A percentile compares a stretch with the other conserved stretches of the same genome.
phyloP scores from a whole-genome alignment of 53 echinoderm and acorn worm genomes.

The Echinometra lucunter region DNA sequence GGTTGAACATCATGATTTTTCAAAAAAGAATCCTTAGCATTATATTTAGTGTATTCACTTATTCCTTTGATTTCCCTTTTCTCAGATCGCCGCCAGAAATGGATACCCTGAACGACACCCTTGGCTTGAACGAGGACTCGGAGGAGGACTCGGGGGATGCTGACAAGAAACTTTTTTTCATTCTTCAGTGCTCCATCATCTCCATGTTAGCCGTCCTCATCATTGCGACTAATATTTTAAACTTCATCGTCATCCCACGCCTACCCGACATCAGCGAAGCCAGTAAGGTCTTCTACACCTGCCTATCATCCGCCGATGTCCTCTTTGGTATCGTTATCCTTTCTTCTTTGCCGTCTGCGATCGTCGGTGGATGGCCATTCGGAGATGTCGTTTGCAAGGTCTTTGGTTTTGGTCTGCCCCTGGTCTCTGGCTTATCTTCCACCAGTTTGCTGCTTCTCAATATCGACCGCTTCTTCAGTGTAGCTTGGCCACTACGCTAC shows the following conservation, averaged over 20 bases:
- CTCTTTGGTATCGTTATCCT: constrained; percentile 49
- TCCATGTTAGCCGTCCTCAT: constrained; percentile 56
- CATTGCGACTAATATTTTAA: constrained; percentile 42
- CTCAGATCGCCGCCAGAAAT: not conserved
- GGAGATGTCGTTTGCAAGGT: constrained; percentile 56
- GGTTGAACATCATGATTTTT: no score
- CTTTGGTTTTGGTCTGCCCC: constrained; percentile 60
- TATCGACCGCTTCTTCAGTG: constrained; percentile 85
- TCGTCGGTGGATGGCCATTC: constrained; percentile 50
- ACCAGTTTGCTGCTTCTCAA: constrained; percentile 84
- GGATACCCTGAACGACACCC: not conserved
- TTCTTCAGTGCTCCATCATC: constrained; percentile 32
- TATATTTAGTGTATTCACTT: not conserved
- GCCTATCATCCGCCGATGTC: constrained; percentile 42
- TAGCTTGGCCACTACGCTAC: constrained; percentile 86
- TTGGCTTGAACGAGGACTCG: not conserved
- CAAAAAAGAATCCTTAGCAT: no score
- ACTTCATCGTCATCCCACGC: constrained; percentile 61
- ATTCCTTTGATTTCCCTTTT: not conserved
- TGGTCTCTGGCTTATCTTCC: constrained; percentile 80
- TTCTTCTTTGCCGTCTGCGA: constrained; percentile 35
- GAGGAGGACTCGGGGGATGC: no score
- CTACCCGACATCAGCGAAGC: constrained; percentile 63
- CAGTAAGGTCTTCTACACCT: constrained; percentile 59
- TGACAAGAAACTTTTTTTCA: constrained; percentile 2